These are phyloP conservation scores for Ursus arctos DNA, from an alignment of 2,113 vertebrate genomes.

Conservation along the genomic window DNA sequence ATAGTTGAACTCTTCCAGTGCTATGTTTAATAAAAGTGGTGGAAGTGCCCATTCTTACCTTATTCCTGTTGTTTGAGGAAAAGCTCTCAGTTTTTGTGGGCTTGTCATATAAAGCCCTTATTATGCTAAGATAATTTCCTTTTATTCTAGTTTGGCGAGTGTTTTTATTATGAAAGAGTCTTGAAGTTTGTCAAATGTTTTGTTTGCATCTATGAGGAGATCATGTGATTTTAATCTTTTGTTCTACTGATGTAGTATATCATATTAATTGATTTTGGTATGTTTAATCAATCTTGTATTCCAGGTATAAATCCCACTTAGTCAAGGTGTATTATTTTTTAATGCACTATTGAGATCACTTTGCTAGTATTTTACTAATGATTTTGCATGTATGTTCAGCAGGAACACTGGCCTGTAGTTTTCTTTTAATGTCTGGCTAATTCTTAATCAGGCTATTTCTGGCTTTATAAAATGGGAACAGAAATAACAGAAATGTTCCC, in stretches of 20 bases:
- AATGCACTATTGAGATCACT: not conserved
- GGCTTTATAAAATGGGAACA: not conserved
- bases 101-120: not conserved
- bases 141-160: not conserved
- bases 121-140: not conserved
- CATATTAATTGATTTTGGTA: not conserved
- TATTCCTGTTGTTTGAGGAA: not conserved
- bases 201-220: not conserved
- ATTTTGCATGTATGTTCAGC: not conserved
- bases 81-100: not conserved
- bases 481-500: not conserved
- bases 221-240: not conserved
- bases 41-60: not conserved
- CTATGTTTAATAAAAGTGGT: not conserved
- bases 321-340: not conserved
- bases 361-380: not conserved
- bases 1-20: not conserved
- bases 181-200: not conserved
- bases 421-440: not conserved
- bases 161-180: not conserved
- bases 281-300: not conserved
- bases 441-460: not conserved
- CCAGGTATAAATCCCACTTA: not conserved
- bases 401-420: not conserved
- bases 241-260: not conserved